A percentile compares a stretch with the other conserved stretches of the same genome.
Conservation (phyloP, 2,113 vertebrate genomes). For the Poeciliopsis turrubarensis region DNA sequence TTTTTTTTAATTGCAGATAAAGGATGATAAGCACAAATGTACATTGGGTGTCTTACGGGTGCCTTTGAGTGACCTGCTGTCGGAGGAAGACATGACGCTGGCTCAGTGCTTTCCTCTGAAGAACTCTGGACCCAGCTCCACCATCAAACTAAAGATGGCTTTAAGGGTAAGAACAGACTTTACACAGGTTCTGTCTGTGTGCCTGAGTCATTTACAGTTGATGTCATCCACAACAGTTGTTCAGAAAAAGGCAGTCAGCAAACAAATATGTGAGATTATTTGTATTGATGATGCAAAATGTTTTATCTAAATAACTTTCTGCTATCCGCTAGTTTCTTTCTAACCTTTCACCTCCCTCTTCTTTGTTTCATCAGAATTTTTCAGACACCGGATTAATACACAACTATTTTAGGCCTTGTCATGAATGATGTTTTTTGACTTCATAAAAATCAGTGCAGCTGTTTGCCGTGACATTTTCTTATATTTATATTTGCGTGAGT, state of each 20-base stretch:
- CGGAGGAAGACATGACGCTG: conserved; percentile 88
- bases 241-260: conserved; percentile 14
- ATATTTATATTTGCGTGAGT: too few species aligned
- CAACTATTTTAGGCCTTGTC: neutral
- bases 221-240: conserved; percentile 14
- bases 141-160: conserved; percentile 92
- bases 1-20: conserved; percentile 79
- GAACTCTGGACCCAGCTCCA: conserved; percentile 94
- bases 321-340: neutral
- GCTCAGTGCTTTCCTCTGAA: conserved; percentile 90
- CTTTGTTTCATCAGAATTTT: neutral
- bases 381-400: neutral
- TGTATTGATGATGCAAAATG: neutral
- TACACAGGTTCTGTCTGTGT: neutral
- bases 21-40: conserved; percentile 92
- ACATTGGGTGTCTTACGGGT: conserved; percentile 88
- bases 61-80: conserved; percentile 85
- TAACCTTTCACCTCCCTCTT: neutral
- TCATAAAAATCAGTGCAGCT: too few species aligned
- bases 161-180: conserved; percentile 83
- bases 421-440: too few species aligned
- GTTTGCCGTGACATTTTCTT: too few species aligned
- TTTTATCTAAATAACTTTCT: neutral
- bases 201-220: neutral
- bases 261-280: too few species aligned